phyloP scores from a whole-genome alignment of 2,797 vertebrate species.

The Cephalopachus bancanus region DNA sequence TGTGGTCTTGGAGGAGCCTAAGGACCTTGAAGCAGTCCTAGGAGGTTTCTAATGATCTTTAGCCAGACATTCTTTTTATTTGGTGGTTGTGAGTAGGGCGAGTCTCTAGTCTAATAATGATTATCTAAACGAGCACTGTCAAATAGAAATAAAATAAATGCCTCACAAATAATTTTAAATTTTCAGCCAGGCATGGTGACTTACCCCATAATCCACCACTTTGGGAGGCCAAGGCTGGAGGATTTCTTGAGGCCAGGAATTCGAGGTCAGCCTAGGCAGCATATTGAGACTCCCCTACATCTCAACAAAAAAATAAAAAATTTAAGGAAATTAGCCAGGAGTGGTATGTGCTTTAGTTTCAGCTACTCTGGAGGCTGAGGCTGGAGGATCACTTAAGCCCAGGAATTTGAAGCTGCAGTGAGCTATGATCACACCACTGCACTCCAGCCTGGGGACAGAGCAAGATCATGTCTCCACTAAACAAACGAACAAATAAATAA shows the following conservation, averaged over 20 bases:
- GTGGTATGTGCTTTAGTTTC: no score
- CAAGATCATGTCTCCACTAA: no score
- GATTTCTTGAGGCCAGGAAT: not conserved
- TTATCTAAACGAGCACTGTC: not conserved
- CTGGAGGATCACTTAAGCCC: no score
- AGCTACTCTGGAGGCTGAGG: no score
- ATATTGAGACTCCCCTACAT: not conserved
- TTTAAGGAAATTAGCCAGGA: no score
- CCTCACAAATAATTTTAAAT: not conserved
- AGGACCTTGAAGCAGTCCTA: not conserved
- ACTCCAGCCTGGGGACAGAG: no score
- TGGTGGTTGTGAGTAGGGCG: not conserved
- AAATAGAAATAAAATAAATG: not conserved
- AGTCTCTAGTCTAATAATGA: not conserved
- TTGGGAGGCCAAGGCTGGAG: no score
- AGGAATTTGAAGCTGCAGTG: no score
- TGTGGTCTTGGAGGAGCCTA: not conserved
- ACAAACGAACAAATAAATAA: no score
- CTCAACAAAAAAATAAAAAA: no score
- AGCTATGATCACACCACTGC: no score
- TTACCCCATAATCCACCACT: no score
- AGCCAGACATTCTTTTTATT: not conserved
- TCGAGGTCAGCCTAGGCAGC: not conserved
- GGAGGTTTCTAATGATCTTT: slow-evolving; percentile 3
- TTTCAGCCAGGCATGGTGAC: not conserved